Base-by-base conservation (phyloP, 2,113 vertebrate genomes). In the Cichladusa arquata region DNA sequence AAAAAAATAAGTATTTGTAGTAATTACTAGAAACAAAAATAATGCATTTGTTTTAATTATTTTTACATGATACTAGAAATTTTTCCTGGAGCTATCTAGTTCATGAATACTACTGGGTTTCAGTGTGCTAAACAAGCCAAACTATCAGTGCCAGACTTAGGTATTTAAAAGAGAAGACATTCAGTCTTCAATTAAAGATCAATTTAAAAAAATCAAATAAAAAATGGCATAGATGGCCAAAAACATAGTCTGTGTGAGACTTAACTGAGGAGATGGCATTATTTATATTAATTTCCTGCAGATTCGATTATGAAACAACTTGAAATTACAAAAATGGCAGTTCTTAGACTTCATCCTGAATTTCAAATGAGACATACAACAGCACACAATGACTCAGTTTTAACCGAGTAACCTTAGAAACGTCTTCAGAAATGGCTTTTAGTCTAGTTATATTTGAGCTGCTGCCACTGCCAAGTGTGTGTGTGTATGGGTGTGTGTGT, bases 391-490 rank as follows among this genome's bases (percentile, higher is more conserved):
- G 90, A 90, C 85, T 97, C 90, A 94, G 72, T 90, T 91, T 96
- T 96, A 96, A 90, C 88, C 61, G 16, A 95, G 82, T 96, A 92
- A 92, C 93, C 92, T 87, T 96, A 96, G 93, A 95, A 95, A 92
- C 88, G 22, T 92, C 88, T 94, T 86, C 79, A 88, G 92, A 84
- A 86, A 71, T 33, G 85, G 57, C 48, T 71, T 93, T 90, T 61
- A 74, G 79, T 83, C 38, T 73, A 29, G 79, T 91, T 91, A 58
- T 28, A 48, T 86, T 91, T 82, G 74, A 94, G 57, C 62, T 70
- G 48, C 70, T 86, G 38, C n/a, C 69, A 42, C 26, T 81, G 87
- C 84, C 90, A 73, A 66, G 56, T 7, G 11, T 78, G 47, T 53
- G 42, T 5, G 42, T 5, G 66, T 38, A 28, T 56, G 66, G 34